Conservation (phyloP, 2,113 vertebrate genomes). For the Zosterops borbonicus region DNA sequence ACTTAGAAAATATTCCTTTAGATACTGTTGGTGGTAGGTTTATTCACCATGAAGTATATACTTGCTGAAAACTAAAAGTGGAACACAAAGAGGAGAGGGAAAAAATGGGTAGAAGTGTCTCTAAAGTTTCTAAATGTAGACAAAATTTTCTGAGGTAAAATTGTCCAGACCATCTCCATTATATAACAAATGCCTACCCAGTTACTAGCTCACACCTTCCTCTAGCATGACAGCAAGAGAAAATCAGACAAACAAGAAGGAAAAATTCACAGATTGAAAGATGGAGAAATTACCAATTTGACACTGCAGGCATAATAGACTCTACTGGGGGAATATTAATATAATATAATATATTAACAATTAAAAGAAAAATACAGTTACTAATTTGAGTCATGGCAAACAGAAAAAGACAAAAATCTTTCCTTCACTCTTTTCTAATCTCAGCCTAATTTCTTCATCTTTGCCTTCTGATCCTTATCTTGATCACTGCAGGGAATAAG, state of each 20-base stretch:
- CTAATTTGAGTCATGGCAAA: background rate
- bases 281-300: background rate
- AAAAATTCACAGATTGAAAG: background rate
- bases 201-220: background rate
- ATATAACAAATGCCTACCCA: background rate
- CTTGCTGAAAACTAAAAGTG: background rate
- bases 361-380: background rate
- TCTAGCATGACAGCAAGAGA: background rate
- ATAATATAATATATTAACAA: rapidly evolving
- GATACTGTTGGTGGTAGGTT: background rate
- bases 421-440: background rate
- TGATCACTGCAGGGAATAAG: background rate
- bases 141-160: background rate
- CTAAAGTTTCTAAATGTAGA: background rate
- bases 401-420: background rate
- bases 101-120: background rate
- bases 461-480: background rate
- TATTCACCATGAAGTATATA: background rate
- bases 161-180: background rate
- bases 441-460: background rate
- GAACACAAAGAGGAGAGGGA: background rate
- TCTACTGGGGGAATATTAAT: background rate
- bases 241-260: background rate
- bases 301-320: background rate
- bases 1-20: background rate